These are phyloP conservation scores for Odocoileus virginianus DNA, from an alignment of 2,113 vertebrate genomes.

Conservation along the genomic window DNA sequence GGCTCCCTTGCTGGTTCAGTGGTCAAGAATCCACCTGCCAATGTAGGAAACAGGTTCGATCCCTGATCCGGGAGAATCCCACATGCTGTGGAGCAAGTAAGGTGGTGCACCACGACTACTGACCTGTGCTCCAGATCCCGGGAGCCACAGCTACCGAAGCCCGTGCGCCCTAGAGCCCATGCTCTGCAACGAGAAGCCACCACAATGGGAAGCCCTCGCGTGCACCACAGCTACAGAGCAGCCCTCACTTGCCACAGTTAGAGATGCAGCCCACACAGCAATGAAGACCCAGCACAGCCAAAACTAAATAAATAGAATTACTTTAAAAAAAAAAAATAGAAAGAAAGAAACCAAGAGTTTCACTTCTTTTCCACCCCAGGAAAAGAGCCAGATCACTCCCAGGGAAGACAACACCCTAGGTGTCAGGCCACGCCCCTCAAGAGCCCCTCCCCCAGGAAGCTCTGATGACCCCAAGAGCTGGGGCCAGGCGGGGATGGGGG, in stretches of 20 bases:
- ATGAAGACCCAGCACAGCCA: neutral
- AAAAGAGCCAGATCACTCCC: neutral
- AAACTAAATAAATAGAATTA: neutral
- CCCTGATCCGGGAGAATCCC: neutral
- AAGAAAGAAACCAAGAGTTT: neutral
- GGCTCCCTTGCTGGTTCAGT: neutral
- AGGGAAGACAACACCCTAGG: neutral
- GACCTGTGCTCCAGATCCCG: neutral
- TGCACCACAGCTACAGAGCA: neutral
- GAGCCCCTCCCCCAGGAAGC: neutral
- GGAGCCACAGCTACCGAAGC: neutral
- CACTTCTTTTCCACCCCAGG: neutral
- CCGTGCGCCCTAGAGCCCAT: accelerated
- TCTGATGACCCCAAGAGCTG: neutral
- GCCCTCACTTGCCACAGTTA: neutral
- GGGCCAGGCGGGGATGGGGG: accelerated
- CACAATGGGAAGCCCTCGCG: neutral
- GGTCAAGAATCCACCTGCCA: neutral
- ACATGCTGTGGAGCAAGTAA: neutral
- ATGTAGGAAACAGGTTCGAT: neutral
- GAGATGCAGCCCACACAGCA: neutral
- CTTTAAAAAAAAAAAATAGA: neutral
- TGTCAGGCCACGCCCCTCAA: neutral
- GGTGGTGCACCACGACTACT: neutral
- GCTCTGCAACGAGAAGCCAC: neutral